phyloP scores from a whole-genome alignment of 2,888 invertebrate genomes.

The Sicus ferrugineus region DNA sequence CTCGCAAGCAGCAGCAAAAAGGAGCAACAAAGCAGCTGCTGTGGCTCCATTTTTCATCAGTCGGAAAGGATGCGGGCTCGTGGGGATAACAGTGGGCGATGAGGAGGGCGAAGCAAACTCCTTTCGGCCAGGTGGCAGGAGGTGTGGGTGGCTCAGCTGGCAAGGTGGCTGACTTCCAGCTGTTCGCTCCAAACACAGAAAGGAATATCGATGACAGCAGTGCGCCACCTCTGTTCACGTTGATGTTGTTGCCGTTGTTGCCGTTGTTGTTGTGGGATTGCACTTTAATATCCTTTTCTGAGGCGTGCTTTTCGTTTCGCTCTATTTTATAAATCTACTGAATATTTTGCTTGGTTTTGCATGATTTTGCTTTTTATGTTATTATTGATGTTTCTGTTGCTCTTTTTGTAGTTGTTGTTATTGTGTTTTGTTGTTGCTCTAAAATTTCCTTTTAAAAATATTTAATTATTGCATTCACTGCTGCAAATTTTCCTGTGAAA shows the following conservation, averaged over 20 bases:
- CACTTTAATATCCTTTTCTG: conserved; percentile 35
- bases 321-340: not conserved
- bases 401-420: not conserved
- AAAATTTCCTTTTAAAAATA: no score
- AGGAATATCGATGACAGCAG: conserved; percentile 31
- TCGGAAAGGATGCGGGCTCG: not conserved
- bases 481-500: no score
- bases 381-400: no score
- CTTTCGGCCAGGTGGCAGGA: not conserved
- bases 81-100: not conserved
- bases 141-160: conserved; percentile 4
- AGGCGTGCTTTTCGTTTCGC: not conserved
- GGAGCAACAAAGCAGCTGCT: conserved; percentile 58
- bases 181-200: conserved; percentile 6
- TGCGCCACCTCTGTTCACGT: not conserved
- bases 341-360: no score
- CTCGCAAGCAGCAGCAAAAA: conserved; percentile 56
- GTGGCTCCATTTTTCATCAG: conserved; percentile 59
- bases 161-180: conserved; percentile 23
- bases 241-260: not conserved
- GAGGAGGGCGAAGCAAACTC: not conserved
- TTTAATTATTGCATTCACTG: no score
- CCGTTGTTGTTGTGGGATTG: conserved; percentile 24
- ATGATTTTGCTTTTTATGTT: no score
- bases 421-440: no score